A percentile compares a stretch with the other conserved stretches of the same genome.
Conservation (phyloP, 2,113 vertebrate genomes). For the Herpetotheres cachinnans region DNA sequence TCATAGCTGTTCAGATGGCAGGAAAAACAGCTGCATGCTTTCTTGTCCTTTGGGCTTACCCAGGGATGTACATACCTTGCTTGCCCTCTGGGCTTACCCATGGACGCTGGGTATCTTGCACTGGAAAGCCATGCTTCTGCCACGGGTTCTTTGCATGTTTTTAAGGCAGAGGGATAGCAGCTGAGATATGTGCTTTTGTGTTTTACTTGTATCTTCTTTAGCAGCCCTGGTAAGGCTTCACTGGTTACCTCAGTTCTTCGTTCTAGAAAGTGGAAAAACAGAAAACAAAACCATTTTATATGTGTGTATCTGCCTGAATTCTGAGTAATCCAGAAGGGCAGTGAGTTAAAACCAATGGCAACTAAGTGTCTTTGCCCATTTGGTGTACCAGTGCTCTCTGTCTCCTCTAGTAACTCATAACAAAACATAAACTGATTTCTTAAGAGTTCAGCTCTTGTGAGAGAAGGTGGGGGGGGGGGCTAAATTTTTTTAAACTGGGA, state of each 20-base stretch:
- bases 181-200: neutral
- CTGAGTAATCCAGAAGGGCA: neutral
- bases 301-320: neutral
- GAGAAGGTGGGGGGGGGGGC: neutral
- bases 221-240: neutral
- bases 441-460: neutral
- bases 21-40: neutral
- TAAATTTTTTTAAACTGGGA: neutral
- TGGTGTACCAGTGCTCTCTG: neutral
- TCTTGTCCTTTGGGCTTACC: neutral
- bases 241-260: neutral
- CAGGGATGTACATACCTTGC: fast-evolving
- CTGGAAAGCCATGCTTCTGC: neutral
- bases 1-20: neutral
- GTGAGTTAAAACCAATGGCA: neutral
- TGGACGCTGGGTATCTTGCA: neutral
- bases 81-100: neutral
- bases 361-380: neutral
- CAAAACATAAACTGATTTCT: neutral
- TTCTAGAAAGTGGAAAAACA: neutral
- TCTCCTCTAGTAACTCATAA: neutral
- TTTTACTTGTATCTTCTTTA: neutral
- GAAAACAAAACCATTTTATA: neutral
- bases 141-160: neutral
- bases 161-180: neutral